A percentile compares a stretch with the other conserved stretches of the same genome.
phyloP scores from a whole-genome alignment of 2,797 vertebrate species.

The Sylvilagus floridanus region DNA sequence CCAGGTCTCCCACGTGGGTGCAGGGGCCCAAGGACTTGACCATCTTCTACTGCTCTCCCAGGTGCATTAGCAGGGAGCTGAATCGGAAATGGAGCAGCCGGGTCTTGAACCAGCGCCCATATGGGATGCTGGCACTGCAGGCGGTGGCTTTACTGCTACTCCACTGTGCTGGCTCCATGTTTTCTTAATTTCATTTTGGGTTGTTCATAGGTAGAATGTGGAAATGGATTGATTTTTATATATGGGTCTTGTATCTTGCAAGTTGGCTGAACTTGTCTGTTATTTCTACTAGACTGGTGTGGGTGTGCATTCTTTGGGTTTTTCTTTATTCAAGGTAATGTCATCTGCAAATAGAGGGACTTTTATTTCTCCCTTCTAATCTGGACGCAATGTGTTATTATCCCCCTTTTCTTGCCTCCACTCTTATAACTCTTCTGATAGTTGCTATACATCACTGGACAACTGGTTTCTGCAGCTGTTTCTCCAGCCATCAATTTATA shows the following conservation, averaged over 20 bases:
- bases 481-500: not conserved
- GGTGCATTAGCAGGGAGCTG: too few species aligned
- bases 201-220: not conserved
- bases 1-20: too few species aligned
- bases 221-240: not conserved
- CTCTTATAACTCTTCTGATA: not conserved
- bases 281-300: not conserved
- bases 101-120: too few species aligned
- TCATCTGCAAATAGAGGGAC: not conserved
- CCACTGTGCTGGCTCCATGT: too few species aligned
- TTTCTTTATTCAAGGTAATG: not conserved
- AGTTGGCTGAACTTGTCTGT: not conserved
- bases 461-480: constrained; percentile 7
- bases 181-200: not conserved
- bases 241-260: not conserved
- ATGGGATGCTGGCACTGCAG: not conserved
- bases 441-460: not conserved
- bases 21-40: too few species aligned
- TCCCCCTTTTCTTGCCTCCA: not conserved
- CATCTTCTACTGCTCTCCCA: too few species aligned
- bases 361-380: not conserved
- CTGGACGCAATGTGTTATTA: not conserved
- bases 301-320: not conserved
- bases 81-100: too few species aligned
- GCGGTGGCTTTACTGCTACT: too few species aligned